These are phyloP conservation scores for Stigmatopora argus DNA, from an alignment of 2,113 vertebrate genomes.

Conservation along the genomic window DNA sequence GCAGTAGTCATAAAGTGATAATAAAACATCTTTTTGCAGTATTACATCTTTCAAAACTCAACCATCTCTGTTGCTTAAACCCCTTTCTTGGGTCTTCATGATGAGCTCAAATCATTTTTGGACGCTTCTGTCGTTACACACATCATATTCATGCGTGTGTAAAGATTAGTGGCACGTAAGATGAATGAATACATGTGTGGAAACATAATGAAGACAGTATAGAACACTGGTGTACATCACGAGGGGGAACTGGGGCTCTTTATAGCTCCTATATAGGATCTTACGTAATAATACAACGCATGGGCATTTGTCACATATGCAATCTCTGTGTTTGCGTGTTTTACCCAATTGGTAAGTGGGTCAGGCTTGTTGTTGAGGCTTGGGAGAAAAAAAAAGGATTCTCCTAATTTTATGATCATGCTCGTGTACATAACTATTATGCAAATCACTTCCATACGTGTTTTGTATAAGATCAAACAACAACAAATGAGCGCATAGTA, in stretches of 20 bases:
- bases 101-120: neutral
- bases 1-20: neutral
- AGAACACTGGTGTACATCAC: constrained; percentile 3
- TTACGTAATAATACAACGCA: constrained; percentile 16
- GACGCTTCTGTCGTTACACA: neutral
- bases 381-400: constrained; percentile 19
- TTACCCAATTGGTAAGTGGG: constrained; percentile 55
- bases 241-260: constrained; percentile 6
- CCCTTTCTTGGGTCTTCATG: neutral
- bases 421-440: constrained; percentile 1
- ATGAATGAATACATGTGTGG: neutral
- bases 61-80: neutral
- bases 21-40: neutral
- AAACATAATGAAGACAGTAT: constrained; percentile 12
- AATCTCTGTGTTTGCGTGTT: constrained; percentile 4
- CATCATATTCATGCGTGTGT: neutral
- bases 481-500: neutral
- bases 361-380: constrained; percentile 47
- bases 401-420: constrained; percentile 15
- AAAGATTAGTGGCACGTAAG: no score
- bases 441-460: constrained; percentile 12
- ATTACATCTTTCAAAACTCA: neutral
- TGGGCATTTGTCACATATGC: constrained; percentile 26
- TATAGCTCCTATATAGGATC: constrained; percentile 11
- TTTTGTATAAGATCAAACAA: neutral